Conservation (phyloP, 2,888 invertebrate species). For the Agrotis segetum region DNA sequence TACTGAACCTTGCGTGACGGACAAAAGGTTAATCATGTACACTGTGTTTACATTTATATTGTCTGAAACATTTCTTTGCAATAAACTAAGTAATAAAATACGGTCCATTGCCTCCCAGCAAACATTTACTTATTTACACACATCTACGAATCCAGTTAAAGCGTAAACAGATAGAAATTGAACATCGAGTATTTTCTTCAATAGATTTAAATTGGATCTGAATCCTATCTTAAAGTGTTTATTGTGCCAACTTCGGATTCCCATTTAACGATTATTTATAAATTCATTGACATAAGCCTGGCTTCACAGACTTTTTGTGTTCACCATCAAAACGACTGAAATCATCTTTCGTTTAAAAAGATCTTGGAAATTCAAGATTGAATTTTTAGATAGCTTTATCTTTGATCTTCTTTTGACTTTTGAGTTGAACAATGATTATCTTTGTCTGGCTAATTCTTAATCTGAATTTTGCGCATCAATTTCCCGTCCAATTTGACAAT, state of each 20-base stretch:
- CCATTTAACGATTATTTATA: conserved; percentile 59
- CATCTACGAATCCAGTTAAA: conserved; percentile 37
- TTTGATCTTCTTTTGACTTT: conserved; percentile 57
- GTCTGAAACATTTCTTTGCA: conserved; percentile 19
- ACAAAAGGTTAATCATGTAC: conserved; percentile 43
- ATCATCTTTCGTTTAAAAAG: conserved; percentile 30
- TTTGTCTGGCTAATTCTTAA: conserved; percentile 54
- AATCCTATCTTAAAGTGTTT: conserved; percentile 50
- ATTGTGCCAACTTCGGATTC: conserved; percentile 43
- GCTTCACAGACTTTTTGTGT: conserved; percentile 48
- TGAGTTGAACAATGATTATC: conserved; percentile 49
- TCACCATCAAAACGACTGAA: conserved; percentile 52
- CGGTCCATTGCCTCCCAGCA: conserved; percentile 15
- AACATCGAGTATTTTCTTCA: conserved; percentile 47
- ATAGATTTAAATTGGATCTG: conserved; percentile 52
- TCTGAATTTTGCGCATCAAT: conserved; percentile 47
- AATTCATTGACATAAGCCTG: conserved; percentile 53
- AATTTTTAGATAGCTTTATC: conserved; percentile 48
- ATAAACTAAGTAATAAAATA: conserved; percentile 26
- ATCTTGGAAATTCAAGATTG: conserved; percentile 35
- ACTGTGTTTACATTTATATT: conserved; percentile 29
- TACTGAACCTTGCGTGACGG: conserved; percentile 29
- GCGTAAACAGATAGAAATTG: conserved; percentile 48
- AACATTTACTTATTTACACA: conserved; percentile 36
- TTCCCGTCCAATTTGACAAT: conserved; percentile 54